phyloP scores from a whole-genome alignment of 92 coral and sea anemone genomes.

The Isaurus tuberculatus region DNA sequence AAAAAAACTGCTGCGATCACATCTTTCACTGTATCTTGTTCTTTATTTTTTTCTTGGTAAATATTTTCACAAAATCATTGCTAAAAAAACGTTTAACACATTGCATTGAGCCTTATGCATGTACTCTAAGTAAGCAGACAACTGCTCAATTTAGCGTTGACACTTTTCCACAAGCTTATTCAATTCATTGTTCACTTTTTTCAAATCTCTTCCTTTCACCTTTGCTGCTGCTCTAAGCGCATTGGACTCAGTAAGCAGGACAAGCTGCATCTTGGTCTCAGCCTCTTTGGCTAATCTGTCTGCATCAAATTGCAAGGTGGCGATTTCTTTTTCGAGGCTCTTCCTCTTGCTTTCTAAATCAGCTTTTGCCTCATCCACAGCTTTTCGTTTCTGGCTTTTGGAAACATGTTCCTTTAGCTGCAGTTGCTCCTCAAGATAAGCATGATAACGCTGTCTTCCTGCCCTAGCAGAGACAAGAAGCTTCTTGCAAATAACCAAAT shows the following conservation, averaged over 20 bases:
- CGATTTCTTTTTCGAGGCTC: constrained; percentile 36
- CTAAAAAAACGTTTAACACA: constrained; percentile 6
- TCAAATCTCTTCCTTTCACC: constrained; percentile 13
- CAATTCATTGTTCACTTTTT: constrained; percentile 27
- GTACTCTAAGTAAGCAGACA: constrained; percentile 20
- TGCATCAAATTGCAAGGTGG: constrained; percentile 52
- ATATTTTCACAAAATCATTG: constrained; percentile 11
- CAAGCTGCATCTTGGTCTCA: constrained; percentile 25
- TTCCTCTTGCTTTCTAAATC: constrained; percentile 48
- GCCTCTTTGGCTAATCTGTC: constrained; percentile 36
- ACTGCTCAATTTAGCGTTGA: constrained; percentile 13
- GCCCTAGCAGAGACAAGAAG: constrained; percentile 54
- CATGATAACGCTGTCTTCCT: constrained; percentile 32
- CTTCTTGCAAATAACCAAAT: constrained; percentile 32
- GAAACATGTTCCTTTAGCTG: constrained; percentile 22
- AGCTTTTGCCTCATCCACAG: constrained; percentile 34
- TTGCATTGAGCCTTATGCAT: constrained; percentile 16
- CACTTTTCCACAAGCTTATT: constrained; percentile 5
- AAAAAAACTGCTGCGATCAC: not conserved
- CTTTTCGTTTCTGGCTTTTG: constrained; percentile 29
- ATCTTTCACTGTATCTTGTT: not conserved
- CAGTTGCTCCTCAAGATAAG: constrained; percentile 27
- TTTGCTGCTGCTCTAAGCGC: constrained; percentile 21
- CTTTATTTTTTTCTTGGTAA: constrained; percentile 8
- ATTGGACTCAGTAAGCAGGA: constrained; percentile 23